Base-by-base conservation (phyloP, 2,113 vertebrate genomes). In the Piaya cayana region DNA sequence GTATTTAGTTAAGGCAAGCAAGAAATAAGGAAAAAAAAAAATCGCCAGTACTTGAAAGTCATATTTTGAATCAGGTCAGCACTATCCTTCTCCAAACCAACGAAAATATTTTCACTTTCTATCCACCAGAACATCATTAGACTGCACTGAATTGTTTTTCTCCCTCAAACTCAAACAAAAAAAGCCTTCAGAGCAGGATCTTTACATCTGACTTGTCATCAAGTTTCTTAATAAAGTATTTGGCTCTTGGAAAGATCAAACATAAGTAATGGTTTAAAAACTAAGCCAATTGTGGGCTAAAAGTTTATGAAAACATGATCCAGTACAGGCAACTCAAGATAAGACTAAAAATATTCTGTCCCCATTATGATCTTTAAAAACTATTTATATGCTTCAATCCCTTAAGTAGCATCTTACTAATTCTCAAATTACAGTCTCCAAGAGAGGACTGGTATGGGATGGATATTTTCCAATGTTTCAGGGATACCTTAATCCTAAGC, bases 91-190 rank as follows among this genome's bases (percentile, higher is more conserved):
- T 94, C 32, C 25, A 75, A 95, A 90, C 71, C 42, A 89, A 70
- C 64, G 67, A 97, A 70, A 70, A 79, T 88, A 86, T 92, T 93
- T 95, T 92, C 50, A 65, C 82, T 96, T 72, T 94, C 81, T 85
- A 18, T 91, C 39, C 59, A 47, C n/a, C 39, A 84, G 67, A 86
- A 59, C 45, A 94, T 72, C 93, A 80, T 92, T 94, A 83, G 82
- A 95, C 52, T 43, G 55, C 71, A 91, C 29, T 43, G 34, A 96
- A 70, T 87, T 71, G 8, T 68, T 88, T 96, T 91, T 45, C 9
- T 82, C 81, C 83, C 69, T 95, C 60, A 92, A 90, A 78, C 23
- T 76, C 67, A 85, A 96, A 91, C 8, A 80, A 50, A 42, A 64
- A 42, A 62, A 82, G 18, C 75, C 67, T 91, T 77, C 30, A 92